phyloP scores from a whole-genome alignment of 1,140 invertebrate genomes.

The Radopholus similis region DNA sequence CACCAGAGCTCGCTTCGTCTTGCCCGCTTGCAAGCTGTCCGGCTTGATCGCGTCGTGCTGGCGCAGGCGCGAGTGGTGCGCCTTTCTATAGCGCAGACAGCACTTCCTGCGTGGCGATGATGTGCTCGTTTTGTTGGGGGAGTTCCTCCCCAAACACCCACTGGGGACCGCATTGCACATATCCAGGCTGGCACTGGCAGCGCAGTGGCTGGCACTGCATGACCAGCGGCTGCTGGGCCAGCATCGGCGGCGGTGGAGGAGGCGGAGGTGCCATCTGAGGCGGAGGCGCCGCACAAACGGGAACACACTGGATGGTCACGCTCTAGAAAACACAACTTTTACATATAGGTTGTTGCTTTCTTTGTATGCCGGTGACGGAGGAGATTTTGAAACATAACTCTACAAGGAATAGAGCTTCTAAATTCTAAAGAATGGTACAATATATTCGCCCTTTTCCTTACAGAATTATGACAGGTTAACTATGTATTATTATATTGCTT shows the following conservation, averaged over 20 bases:
- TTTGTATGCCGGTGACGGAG: too few species aligned
- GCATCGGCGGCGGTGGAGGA: not conserved
- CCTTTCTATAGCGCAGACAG: slow-evolving; percentile 15
- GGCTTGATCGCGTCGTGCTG: not conserved
- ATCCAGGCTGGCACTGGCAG: slow-evolving; percentile 26
- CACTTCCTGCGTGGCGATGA: not conserved
- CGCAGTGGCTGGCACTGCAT: slow-evolving; percentile 22
- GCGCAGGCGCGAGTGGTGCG: not conserved
- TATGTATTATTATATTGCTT: too few species aligned
- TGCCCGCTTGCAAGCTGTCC: too few species aligned
- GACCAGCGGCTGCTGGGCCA: not conserved
- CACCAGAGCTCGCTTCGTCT: too few species aligned
- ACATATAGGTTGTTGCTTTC: too few species aligned
- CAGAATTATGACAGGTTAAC: too few species aligned
- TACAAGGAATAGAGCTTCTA: not conserved
- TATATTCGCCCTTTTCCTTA: too few species aligned
- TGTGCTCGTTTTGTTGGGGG: not conserved
- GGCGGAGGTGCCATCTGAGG: not conserved
- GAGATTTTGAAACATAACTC: too few species aligned
- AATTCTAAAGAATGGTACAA: too few species aligned
- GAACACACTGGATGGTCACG: slow-evolving; percentile 25
- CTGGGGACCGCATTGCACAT: slow-evolving; percentile 15
- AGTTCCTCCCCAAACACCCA: not conserved
- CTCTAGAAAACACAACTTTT: too few species aligned
- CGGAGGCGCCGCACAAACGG: slow-evolving; percentile 7